Evolutionary conservation across 2,888 invertebrate species (phyloP).

Genomic region (Anodontia alba): DNA sequence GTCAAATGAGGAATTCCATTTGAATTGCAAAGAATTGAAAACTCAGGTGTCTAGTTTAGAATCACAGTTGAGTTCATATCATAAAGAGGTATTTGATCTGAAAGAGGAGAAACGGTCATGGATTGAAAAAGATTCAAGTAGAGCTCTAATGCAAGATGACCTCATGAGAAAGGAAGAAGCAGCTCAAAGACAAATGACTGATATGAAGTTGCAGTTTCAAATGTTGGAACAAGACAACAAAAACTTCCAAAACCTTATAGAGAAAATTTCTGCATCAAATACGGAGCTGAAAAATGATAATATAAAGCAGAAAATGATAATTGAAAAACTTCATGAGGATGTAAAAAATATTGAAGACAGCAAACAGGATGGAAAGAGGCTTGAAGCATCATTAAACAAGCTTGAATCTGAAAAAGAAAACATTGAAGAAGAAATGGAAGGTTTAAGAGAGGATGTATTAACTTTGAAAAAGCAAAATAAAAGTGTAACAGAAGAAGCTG

Average conservation of each 20-base stretch:
- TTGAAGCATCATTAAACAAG: conserved; percentile 53
- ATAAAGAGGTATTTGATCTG: conserved; percentile 32
- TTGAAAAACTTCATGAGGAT: conserved; percentile 36
- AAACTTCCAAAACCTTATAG: conserved; percentile 50
- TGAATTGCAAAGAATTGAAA: conserved; percentile 2
- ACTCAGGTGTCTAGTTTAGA: conserved; percentile 27
- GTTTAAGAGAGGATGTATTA: conserved; percentile 63
- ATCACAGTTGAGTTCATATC: conserved; percentile 23
- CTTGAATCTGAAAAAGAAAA: conserved; percentile 57
- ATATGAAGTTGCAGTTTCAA: conserved; percentile 70
- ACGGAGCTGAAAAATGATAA: conserved; percentile 62
- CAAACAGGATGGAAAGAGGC: conserved; percentile 52
- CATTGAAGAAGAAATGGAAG: conserved; percentile 64
- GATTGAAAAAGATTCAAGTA: neutral
- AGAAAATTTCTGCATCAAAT: conserved; percentile 56
- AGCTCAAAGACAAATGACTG: conserved; percentile 60
- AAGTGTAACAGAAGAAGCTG: conserved; percentile 49
- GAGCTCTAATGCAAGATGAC: neutral
- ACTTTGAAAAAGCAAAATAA: conserved; percentile 58
- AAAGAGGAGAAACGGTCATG: conserved; percentile 18
- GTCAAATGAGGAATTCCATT: neutral
- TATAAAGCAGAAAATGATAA: conserved; percentile 49
- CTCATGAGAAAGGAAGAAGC: neutral
- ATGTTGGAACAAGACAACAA: conserved; percentile 68
- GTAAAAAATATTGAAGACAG: conserved; percentile 41